Percentiles rank a stretch among this genome's conserved stretches.
These are phyloP conservation scores for Physocephala rufipes DNA, from an alignment of 2,888 invertebrate genomes.

Conservation along the genomic window DNA sequence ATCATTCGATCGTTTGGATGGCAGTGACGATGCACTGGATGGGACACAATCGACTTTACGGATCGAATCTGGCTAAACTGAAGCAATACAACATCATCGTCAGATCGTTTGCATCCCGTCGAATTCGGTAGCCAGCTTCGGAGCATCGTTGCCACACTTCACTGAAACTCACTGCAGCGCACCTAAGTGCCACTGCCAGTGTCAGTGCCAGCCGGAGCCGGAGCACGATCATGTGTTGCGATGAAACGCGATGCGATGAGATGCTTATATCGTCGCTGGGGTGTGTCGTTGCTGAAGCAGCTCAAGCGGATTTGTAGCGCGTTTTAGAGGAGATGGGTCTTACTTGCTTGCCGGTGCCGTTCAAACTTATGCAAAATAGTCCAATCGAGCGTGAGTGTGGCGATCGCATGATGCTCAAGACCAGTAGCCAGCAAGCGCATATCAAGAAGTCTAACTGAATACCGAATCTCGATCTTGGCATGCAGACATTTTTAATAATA, in stretches of 20 bases:
- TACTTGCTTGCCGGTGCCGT: neutral
- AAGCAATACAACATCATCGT: neutral
- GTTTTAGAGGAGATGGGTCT: too few species aligned
- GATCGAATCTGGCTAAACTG: conserved; percentile 25
- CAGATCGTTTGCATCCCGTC: too few species aligned
- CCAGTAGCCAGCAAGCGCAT: conserved; percentile 30
- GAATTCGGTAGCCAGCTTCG: conserved; percentile 10
- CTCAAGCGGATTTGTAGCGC: neutral
- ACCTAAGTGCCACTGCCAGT: conserved; percentile 2
- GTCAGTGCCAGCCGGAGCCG: neutral
- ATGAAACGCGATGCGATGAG: neutral
- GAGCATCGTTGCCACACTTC: neutral
- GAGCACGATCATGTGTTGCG: neutral
- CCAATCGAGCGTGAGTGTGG: conserved; percentile 23
- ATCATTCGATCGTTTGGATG: conserved; percentile 17
- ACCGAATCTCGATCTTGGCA: too few species aligned
- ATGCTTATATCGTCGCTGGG: conserved; percentile 8
- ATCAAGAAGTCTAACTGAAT: conserved; percentile 15
- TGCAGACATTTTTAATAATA: too few species aligned
- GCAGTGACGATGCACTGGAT: conserved; percentile 6
- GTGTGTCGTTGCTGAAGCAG: conserved; percentile 3
- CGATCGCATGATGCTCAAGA: conserved; percentile 32
- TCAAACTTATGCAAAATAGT: conserved; percentile 23
- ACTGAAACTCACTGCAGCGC: conserved; percentile 2
- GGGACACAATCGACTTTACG: conserved; percentile 28